These are phyloP conservation scores for Seriola dumerili DNA, from an alignment of 2,113 vertebrate genomes.

Conservation along the genomic window DNA sequence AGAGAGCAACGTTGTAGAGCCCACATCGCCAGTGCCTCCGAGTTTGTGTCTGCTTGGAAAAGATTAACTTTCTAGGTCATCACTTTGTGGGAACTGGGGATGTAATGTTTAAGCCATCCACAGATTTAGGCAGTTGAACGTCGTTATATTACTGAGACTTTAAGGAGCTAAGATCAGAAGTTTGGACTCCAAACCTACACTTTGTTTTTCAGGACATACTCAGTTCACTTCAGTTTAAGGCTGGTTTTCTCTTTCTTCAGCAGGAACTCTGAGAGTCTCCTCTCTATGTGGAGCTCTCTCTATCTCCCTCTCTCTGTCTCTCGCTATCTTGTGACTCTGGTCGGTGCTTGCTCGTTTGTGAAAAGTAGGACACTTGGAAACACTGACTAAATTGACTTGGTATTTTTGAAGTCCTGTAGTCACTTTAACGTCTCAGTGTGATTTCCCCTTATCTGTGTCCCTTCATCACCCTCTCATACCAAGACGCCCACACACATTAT, in stretches of 20 bases:
- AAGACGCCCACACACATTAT: slow-evolving; percentile 17
- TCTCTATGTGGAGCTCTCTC: slow-evolving; percentile 23
- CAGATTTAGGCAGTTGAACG: slow-evolving; percentile 36
- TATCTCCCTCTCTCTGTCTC: slow-evolving; percentile 14
- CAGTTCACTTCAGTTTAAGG: slow-evolving; percentile 32
- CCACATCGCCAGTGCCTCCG: slow-evolving; percentile 23
- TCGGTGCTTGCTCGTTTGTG: slow-evolving; percentile 65
- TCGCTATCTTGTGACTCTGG: slow-evolving; percentile 77
- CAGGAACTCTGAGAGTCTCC: slow-evolving; percentile 2
- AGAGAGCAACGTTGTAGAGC: neutral
- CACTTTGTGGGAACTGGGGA: slow-evolving; percentile 68
- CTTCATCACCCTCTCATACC: slow-evolving; percentile 55
- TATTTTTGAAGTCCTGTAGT: slow-evolving; percentile 78
- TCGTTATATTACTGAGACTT: slow-evolving; percentile 30
- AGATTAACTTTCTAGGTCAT: slow-evolving; percentile 85
- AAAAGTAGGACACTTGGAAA: slow-evolving; percentile 84
- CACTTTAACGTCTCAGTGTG: slow-evolving; percentile 60
- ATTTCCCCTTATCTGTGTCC: slow-evolving; percentile 60
- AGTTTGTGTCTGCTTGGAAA: slow-evolving; percentile 65
- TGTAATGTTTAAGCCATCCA: slow-evolving; percentile 64
- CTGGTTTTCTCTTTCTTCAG: slow-evolving; percentile 23
- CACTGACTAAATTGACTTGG: slow-evolving; percentile 81
- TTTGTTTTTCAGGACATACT: slow-evolving; percentile 27
- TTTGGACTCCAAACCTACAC: slow-evolving; percentile 26
- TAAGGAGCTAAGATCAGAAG: slow-evolving; percentile 47